Evolutionary conservation across 2,797 vertebrate species (phyloP).

Genomic region (Xenentodon cancila): DNA sequence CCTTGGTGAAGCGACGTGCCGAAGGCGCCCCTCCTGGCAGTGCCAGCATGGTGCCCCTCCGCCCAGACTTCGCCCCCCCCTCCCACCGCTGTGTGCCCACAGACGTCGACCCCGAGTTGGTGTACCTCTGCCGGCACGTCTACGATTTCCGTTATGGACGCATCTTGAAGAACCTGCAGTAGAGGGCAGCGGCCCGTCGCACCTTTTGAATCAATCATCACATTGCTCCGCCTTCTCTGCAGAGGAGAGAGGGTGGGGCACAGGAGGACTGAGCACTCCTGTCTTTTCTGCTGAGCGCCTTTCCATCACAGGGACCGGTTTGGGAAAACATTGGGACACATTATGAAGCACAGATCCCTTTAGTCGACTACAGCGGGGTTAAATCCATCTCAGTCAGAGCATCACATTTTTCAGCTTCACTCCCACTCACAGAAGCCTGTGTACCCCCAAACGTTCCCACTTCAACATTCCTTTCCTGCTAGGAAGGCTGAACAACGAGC

Average conservation of each 20-base stretch:
- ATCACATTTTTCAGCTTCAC: slow-evolving; percentile 21
- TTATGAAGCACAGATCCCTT: slow-evolving; percentile 72
- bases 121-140: slow-evolving; percentile 98
- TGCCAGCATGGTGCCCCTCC: slow-evolving; percentile 89
- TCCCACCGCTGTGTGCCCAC: slow-evolving; percentile 95
- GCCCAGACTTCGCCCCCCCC: slow-evolving; percentile 89
- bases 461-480: slow-evolving; percentile 25
- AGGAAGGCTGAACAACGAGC: slow-evolving; percentile 30
- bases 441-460: not conserved
- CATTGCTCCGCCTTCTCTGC: slow-evolving; percentile 17
- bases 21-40: slow-evolving; percentile 89
- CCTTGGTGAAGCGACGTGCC: slow-evolving; percentile 95
- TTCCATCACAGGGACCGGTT: not conserved
- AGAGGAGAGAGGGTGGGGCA: not conserved
- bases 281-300: not conserved
- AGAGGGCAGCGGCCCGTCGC: slow-evolving; percentile 52
- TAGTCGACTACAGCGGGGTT: slow-evolving; percentile 42
- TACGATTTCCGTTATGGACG: slow-evolving; percentile 98
- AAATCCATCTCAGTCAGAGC: slow-evolving; percentile 42
- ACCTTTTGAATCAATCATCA: slow-evolving; percentile 25
- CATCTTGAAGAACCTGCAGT: slow-evolving; percentile 98
- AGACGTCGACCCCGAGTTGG: slow-evolving; percentile 94
- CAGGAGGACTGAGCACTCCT: slow-evolving; percentile 33
- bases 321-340: slow-evolving; percentile 22
- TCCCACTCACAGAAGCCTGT: slow-evolving; percentile 16